Conservation (phyloP, 1,140 invertebrate species). For the Phenacoccus solenopsis region DNA sequence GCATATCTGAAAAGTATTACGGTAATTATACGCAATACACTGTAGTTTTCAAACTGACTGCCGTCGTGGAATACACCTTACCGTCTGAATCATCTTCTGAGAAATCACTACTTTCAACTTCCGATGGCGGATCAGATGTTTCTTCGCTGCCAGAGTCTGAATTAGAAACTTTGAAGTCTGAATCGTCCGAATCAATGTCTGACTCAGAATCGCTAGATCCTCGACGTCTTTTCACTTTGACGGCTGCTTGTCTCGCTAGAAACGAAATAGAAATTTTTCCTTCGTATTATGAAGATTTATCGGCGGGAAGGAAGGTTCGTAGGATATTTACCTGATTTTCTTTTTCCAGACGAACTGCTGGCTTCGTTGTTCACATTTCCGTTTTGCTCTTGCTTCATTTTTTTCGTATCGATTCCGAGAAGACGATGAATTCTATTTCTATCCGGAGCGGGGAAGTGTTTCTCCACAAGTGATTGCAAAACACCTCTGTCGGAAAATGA, state of each 20-base stretch:
- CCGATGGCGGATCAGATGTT: constrained; percentile 43
- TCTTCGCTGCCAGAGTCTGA: constrained; percentile 36
- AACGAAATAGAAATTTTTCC: not conserved
- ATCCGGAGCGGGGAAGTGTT: constrained; percentile 93
- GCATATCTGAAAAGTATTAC: constrained; percentile 30
- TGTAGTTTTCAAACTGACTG: no score
- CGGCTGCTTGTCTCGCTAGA: constrained; percentile 45
- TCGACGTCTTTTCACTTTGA: constrained; percentile 52
- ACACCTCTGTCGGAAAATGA: constrained; percentile 80
- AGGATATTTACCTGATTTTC: constrained; percentile 42
- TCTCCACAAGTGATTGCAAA: constrained; percentile 86
- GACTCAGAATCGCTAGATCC: constrained; percentile 48
- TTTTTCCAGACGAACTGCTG: constrained; percentile 39
- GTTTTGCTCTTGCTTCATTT: constrained; percentile 29
- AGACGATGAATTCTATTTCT: constrained; percentile 68
- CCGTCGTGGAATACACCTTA: constrained; percentile 30
- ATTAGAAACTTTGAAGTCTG: constrained; percentile 46
- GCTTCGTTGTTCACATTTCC: constrained; percentile 35
- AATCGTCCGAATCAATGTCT: constrained; percentile 42
- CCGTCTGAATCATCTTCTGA: constrained; percentile 72
- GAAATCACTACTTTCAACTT: constrained; percentile 65
- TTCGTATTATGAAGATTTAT: not conserved
- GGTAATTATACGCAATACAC: not conserved
- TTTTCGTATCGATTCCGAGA: constrained; percentile 42
- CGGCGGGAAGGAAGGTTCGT: not conserved